A percentile compares a stretch with the other conserved stretches of the same genome.
Conservation (phyloP, 2,888 invertebrate species). For the Physocephala rufipes region DNA sequence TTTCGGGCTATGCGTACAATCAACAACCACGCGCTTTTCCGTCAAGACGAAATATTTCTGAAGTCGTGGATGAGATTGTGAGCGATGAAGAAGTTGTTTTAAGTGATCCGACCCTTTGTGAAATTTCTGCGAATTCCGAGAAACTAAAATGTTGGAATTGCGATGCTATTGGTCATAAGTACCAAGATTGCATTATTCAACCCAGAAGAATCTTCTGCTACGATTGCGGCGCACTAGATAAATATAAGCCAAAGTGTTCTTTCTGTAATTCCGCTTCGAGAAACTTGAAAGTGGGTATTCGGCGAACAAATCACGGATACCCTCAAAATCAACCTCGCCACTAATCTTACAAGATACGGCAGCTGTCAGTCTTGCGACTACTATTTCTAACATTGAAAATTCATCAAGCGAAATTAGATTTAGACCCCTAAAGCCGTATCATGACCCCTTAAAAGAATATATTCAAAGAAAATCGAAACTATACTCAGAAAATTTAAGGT, state of each 20-base stretch:
- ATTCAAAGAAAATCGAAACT: no score
- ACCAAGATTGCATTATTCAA: constrained; percentile 24
- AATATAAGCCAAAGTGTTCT: not conserved
- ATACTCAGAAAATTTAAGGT: not conserved
- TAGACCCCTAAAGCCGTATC: not conserved
- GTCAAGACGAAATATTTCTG: constrained; percentile 10
- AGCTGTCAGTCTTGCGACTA: not conserved
- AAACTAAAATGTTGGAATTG: constrained; percentile 34
- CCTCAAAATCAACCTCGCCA: not conserved
- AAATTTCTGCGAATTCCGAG: not conserved
- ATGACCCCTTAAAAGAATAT: not conserved
- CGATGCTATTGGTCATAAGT: constrained; percentile 21
- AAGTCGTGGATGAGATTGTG: constrained; percentile 7
- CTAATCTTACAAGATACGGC: not conserved
- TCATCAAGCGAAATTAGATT: not conserved
- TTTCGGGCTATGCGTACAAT: not conserved
- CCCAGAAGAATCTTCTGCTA: constrained; percentile 33
- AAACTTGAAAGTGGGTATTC: constrained; percentile 42
- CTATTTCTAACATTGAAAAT: not conserved
- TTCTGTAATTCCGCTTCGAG: constrained; percentile 39
- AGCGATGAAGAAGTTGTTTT: not conserved
- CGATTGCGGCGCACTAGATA: constrained; percentile 36
- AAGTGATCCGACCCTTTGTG: not conserved
- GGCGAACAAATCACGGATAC: not conserved
- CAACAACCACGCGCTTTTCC: not conserved